Percentiles rank a stretch among this genome's conserved stretches.
These are phyloP conservation scores for Ochotona curzoniae DNA, from an alignment of 2,113 vertebrate genomes.

Conservation along the genomic window DNA sequence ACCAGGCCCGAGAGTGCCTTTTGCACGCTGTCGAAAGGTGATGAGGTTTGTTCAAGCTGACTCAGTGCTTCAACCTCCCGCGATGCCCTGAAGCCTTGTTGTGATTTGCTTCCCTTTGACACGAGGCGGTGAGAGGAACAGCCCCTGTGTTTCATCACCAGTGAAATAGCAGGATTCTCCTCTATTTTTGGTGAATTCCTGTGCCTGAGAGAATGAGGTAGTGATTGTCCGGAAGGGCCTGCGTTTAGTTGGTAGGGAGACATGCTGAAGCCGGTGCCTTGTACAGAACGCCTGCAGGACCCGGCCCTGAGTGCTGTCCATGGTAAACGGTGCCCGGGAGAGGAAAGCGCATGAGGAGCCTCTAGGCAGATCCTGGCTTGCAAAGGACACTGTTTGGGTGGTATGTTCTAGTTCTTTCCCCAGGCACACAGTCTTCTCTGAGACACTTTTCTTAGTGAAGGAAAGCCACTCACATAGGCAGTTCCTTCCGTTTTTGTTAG, in stretches of 20 bases:
- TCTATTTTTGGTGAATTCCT: conserved; percentile 1
- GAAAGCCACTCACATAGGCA: neutral
- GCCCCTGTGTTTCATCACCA: neutral
- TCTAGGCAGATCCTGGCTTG: neutral
- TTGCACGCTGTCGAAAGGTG: neutral
- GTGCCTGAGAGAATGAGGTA: neutral
- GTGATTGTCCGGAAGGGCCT: neutral
- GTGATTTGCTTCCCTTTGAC: neutral
- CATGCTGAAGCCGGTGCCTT: neutral
- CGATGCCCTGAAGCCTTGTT: neutral
- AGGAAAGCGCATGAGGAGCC: neutral
- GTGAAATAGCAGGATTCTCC: neutral
- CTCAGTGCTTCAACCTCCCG: neutral
- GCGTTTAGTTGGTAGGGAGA: conserved; percentile 13
- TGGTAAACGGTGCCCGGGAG: neutral
- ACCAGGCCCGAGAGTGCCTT: no score
- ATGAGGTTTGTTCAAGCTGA: neutral
- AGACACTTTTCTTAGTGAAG: neutral
- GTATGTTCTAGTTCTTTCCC: neutral
- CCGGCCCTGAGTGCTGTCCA: neutral
- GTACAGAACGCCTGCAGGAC: neutral
- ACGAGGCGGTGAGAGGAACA: neutral
- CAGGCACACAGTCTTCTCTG: neutral
- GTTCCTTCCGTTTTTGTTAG: conserved; percentile 12
- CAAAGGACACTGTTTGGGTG: neutral